Percentiles rank a stretch among this genome's conserved stretches.
These are phyloP conservation scores for Sitodiplosis mosellana DNA, from an alignment of 1,140 invertebrate species.

Conservation along the genomic window DNA sequence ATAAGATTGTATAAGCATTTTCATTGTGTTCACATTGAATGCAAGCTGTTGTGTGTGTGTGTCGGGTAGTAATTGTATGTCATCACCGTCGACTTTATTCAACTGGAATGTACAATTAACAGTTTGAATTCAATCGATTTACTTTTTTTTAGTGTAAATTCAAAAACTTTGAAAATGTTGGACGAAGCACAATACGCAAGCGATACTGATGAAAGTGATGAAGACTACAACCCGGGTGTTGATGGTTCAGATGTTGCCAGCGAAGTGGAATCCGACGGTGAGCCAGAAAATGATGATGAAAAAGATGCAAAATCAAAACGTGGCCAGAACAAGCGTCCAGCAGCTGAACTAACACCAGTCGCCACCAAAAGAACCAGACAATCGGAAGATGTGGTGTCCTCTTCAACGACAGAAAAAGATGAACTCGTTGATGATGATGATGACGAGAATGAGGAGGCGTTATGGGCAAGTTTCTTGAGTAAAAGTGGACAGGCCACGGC, in stretches of 20 bases:
- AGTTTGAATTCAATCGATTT: too few relatives aligned
- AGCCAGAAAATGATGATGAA: constrained; percentile 17
- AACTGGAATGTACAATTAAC: too few relatives aligned
- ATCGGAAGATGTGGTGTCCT: constrained; percentile 4
- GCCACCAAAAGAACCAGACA: constrained; percentile 4
- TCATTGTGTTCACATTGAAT: too few relatives aligned
- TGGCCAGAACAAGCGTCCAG: background rate
- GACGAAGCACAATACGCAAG: constrained; percentile 11
- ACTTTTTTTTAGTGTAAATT: too few relatives aligned
- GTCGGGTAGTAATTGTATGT: too few relatives aligned
- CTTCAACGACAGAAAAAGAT: constrained; percentile 11
- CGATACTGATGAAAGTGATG: constrained; percentile 25
- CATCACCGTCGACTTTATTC: too few relatives aligned
- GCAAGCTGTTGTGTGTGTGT: too few relatives aligned
- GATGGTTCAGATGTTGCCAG: constrained; percentile 26
- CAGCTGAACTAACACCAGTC: constrained; percentile 8
- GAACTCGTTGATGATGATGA: constrained; percentile 27
- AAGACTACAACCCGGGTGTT: constrained; percentile 28
- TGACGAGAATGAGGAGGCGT: constrained; percentile 46
- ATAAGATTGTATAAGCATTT: too few relatives aligned
- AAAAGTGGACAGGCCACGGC: constrained; percentile 33
- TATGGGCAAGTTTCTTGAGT: constrained; percentile 57
- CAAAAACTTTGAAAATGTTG: too few relatives aligned
- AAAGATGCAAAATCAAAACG: constrained; percentile 10
- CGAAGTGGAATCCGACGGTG: constrained; percentile 25